A percentile compares a stretch with the other conserved stretches of the same genome.
Evolutionary conservation across 2,888 invertebrate species (phyloP).

Genomic region (Drymonia ruficornis): DNA sequence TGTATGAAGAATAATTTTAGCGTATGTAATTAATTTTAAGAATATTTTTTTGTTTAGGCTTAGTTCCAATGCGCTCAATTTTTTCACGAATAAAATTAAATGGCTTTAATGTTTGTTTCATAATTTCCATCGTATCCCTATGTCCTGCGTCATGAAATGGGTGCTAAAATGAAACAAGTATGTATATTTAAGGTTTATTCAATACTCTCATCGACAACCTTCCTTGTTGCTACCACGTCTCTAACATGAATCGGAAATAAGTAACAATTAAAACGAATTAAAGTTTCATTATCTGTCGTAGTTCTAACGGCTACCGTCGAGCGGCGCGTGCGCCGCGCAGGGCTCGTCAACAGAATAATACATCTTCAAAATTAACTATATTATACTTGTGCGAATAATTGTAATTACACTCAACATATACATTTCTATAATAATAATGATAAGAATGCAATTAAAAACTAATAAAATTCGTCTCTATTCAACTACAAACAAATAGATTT

Average conservation of each 20-base stretch:
- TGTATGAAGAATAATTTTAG: constrained; percentile 47
- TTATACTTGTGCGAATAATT: constrained; percentile 66
- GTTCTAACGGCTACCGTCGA: constrained; percentile 12
- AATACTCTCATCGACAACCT: constrained; percentile 52
- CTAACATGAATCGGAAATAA: constrained; percentile 16
- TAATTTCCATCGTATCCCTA: constrained; percentile 5
- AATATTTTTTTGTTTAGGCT: constrained; percentile 60
- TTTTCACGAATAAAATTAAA: constrained; percentile 76
- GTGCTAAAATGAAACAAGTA: constrained; percentile 20
- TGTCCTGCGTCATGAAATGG: too few species aligned
- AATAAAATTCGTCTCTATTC: constrained; percentile 60
- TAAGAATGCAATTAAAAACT: constrained; percentile 46
- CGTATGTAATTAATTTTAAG: constrained; percentile 49
- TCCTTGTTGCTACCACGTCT: constrained; percentile 32
- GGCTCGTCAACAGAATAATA: constrained; percentile 27
- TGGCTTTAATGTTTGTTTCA: constrained; percentile 62
- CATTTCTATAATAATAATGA: constrained; percentile 43
- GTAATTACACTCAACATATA: constrained; percentile 54
- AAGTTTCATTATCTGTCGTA: background rate
- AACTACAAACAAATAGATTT: constrained; percentile 59
- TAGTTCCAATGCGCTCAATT: constrained; percentile 79
- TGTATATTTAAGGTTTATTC: constrained; percentile 57
- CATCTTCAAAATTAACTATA: constrained; percentile 17
- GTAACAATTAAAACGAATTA: constrained; percentile 11
- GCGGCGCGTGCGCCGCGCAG: too few species aligned